Evolutionary conservation across 2,888 invertebrate genomes (phyloP), one percentile per base, ranked within the genome.

Genomic region (Tetanocera ferruginea): DNA sequence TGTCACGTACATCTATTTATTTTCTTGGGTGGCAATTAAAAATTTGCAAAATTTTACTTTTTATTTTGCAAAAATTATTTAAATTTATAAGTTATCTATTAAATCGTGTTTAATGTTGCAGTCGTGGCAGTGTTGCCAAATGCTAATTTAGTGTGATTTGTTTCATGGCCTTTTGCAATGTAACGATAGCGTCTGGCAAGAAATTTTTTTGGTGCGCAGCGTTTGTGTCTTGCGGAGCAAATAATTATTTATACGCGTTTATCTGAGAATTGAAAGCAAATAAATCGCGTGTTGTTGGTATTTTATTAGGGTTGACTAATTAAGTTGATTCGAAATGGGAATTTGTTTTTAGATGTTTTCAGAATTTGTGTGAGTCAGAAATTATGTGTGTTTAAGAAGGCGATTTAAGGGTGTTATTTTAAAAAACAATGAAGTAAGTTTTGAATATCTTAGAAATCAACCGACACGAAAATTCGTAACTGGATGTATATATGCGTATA

Each of bases 241-340:
- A 82, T 84, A 86, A 86, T 86, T 85, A 84, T 85, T 83, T 85
- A 84, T 81, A 82, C 85, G 81, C 80, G 84, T 34, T 31, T 49
- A 64, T 62, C 52, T 49, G 62, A 57, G 28, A 19, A 14, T 37
- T 34, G 57, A 25, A 31, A 19, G 51, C 34, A n/a, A 43, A 43
- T 43, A 43, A 43, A 43, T 43, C 11, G 43, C 11, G 11, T 43
- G 43, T 43, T 43, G 43, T 43, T 43, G 11, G 43, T 43, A 11
- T 43, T 43, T 43, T 43, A 43, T 43, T 43, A 43, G 43, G 43
- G 11, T 43, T 43, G 43, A 43, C 43, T 43, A 11, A 43, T 43
- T 43, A 11, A 43, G 43, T 43, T 43, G 14, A 43, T 11, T 43
- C 11, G 43, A 43, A 43, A 43, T 43, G 31, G 5, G 57, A 28